A percentile compares a stretch with the other conserved stretches of the same genome.
Conservation (phyloP, 1,140 invertebrate genomes). For the Magallana gigas region DNA sequence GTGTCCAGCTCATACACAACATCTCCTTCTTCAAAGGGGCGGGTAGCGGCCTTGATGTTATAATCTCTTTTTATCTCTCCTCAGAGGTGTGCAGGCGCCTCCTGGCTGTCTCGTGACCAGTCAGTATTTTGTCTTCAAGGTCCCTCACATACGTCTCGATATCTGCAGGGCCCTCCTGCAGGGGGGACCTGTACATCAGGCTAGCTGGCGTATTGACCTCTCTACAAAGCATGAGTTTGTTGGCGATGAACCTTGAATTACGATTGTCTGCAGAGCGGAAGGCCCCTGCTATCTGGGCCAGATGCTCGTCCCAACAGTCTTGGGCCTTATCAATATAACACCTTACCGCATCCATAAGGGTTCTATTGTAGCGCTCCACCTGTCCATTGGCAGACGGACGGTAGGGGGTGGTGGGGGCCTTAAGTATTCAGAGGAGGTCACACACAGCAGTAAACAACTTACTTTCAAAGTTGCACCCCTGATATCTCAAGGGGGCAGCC, state of each 20-base stretch:
- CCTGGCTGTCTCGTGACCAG: too few species aligned
- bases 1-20: too few species aligned
- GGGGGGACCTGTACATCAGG: neutral
- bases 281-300: slow-evolving; percentile 18
- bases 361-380: slow-evolving; percentile 49
- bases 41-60: too few species aligned
- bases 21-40: too few species aligned
- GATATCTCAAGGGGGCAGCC: slow-evolving; percentile 45
- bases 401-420: slow-evolving; percentile 45
- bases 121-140: too few species aligned
- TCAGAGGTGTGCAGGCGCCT: too few species aligned
- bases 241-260: neutral
- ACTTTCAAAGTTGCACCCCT: slow-evolving; percentile 47
- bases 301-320: neutral
- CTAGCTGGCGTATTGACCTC: slow-evolving; percentile 21
- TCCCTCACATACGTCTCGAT: too few species aligned
- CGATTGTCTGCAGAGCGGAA: neutral
- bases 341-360: slow-evolving; percentile 43
- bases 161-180: neutral
- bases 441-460: neutral
- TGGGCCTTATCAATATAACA: slow-evolving; percentile 29
- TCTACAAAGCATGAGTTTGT: slow-evolving; percentile 37
- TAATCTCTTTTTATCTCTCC: too few species aligned
- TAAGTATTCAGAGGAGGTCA: slow-evolving; percentile 9
- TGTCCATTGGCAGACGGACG: slow-evolving; percentile 36